These are phyloP conservation scores for Agrilus mali DNA, from an alignment of 2,888 invertebrate genomes.

Conservation along the genomic window DNA sequence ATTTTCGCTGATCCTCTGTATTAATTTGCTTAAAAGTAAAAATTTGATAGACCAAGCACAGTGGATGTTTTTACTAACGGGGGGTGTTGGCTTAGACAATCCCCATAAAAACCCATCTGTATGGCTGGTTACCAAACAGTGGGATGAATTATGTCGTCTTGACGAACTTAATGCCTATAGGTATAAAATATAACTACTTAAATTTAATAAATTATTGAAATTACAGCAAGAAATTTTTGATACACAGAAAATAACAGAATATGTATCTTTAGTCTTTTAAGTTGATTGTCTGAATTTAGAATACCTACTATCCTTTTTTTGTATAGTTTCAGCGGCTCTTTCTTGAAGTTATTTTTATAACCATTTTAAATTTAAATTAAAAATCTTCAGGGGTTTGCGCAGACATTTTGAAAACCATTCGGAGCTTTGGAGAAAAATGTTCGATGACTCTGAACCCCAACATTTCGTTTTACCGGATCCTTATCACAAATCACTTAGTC, in stretches of 20 bases:
- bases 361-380: no score
- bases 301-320: no score
- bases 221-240: no score
- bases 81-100: constrained; percentile 71
- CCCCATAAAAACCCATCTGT: constrained; percentile 52
- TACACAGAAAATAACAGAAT: no score
- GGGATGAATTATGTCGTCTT: constrained; percentile 69
- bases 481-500: constrained; percentile 48
- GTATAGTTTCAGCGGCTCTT: no score
- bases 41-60: constrained; percentile 46
- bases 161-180: constrained; percentile 38
- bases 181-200: constrained; percentile 17
- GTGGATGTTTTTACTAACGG: constrained; percentile 81
- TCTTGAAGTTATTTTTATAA: no score
- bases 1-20: constrained; percentile 64
- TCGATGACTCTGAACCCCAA: constrained; percentile 67
- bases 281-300: no score
- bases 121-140: constrained; percentile 60
- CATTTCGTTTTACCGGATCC: constrained; percentile 52
- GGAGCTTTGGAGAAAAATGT: constrained; percentile 57
- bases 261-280: no score
- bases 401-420: constrained; percentile 47
- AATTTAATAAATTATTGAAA: no score
- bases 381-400: constrained; percentile 42
- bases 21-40: constrained; percentile 54